Evolutionary conservation across 2,888 invertebrate genomes (phyloP).

Genomic region (Synanthedon tipuliformis): DNA sequence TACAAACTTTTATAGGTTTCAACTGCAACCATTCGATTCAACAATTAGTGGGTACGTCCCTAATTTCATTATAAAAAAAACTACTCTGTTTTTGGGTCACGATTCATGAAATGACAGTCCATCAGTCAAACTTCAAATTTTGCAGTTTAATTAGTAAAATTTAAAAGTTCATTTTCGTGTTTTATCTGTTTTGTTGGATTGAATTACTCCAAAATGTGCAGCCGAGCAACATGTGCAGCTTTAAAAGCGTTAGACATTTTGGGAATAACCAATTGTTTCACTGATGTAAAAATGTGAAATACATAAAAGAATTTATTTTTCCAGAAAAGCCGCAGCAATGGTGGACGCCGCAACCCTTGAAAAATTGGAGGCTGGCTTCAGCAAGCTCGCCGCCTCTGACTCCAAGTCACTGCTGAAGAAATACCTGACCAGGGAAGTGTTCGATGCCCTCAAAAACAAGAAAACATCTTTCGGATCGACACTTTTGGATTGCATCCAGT

Average conservation of each 20-base stretch:
- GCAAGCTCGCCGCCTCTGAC: constrained; percentile 87
- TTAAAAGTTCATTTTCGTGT: too few species aligned
- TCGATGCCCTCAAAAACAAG: constrained; percentile 91
- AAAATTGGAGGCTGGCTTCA: constrained; percentile 91
- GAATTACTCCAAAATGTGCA: constrained; percentile 38
- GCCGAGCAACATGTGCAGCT: constrained; percentile 60
- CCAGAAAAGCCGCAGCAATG: constrained; percentile 83
- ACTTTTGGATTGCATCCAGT: constrained; percentile 93
- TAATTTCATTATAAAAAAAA: constrained; percentile 27
- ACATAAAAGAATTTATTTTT: constrained; percentile 23
- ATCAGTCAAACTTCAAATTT: too few species aligned
- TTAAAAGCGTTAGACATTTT: constrained; percentile 52
- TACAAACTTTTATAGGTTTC: constrained; percentile 14
- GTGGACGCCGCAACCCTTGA: constrained; percentile 92
- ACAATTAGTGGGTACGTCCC: constrained; percentile 36
- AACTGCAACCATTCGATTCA: constrained; percentile 25
- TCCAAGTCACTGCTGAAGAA: constrained; percentile 98
- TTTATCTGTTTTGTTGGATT: not conserved
- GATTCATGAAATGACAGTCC: too few species aligned
- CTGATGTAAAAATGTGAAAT: not conserved
- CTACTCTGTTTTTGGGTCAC: too few species aligned
- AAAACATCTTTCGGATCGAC: constrained; percentile 95
- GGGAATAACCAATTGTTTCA: not conserved
- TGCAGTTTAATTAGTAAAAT: too few species aligned
- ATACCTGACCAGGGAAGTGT: constrained; percentile 90